Evolutionary conservation across 2,113 vertebrate species (phyloP).

Genomic region (Gadus macrocephalus): DNA sequence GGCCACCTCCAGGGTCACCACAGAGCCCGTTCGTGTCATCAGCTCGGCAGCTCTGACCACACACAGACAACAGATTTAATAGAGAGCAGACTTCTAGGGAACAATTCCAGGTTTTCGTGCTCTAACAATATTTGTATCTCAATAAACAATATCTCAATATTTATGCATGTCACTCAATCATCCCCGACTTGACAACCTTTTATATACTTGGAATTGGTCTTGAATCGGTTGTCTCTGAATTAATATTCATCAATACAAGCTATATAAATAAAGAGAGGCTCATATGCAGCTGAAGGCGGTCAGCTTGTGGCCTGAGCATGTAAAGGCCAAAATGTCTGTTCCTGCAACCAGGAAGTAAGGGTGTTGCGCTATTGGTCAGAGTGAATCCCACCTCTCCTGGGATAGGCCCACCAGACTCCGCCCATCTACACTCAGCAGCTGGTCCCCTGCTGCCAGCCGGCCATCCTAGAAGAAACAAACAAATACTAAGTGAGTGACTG

Average conservation of each 20-base stretch:
- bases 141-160: too few species aligned
- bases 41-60: slow-evolving; percentile 92
- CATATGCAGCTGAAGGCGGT: too few species aligned
- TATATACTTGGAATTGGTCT: too few species aligned
- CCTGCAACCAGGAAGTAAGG: too few species aligned
- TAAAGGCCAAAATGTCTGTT: too few species aligned
- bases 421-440: slow-evolving; percentile 93
- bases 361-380: neutral
- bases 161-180: too few species aligned
- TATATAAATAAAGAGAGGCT: too few species aligned
- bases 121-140: too few species aligned
- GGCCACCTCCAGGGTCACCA: slow-evolving; percentile 95
- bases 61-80: neutral
- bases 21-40: slow-evolving; percentile 96
- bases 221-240: too few species aligned
- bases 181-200: too few species aligned
- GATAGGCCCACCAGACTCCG: slow-evolving; percentile 94
- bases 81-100: neutral
- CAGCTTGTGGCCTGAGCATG: too few species aligned
- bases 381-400: slow-evolving; percentile 85
- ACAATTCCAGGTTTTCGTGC: too few species aligned
- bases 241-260: neutral
- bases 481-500: neutral
- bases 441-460: slow-evolving; percentile 92
- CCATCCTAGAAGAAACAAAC: slow-evolving; percentile 77